Conservation (phyloP, 1,140 invertebrate species). For the Drosophila watanabei region DNA sequence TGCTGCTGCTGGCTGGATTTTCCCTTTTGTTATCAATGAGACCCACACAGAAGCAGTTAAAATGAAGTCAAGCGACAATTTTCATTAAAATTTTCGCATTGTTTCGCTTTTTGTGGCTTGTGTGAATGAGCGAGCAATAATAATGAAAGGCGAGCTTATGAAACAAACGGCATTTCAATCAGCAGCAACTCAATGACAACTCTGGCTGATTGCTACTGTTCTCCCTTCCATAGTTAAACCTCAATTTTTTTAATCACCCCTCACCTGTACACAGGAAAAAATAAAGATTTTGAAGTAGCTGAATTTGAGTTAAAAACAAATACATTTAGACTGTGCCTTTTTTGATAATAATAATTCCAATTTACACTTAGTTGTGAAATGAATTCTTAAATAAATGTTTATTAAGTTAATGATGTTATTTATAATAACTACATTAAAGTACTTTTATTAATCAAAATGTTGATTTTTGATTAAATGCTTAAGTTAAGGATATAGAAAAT, state of each 20-base stretch:
- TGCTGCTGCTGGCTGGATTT: neutral
- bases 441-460: neutral
- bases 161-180: slow-evolving; percentile 84
- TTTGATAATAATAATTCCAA: neutral
- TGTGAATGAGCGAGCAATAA: slow-evolving; percentile 81
- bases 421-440: neutral
- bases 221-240: neutral
- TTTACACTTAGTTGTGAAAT: neutral
- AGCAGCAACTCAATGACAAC: slow-evolving; percentile 72
- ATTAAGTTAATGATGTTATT: neutral
- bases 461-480: neutral
- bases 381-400: neutral
- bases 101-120: slow-evolving; percentile 70
- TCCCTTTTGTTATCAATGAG: slow-evolving; percentile 61
- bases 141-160: slow-evolving; percentile 73
- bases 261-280: slow-evolving; percentile 14
- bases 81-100: slow-evolving; percentile 84
- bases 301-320: neutral
- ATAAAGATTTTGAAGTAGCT: no score
- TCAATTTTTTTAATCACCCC: slow-evolving; percentile 1
- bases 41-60: slow-evolving; percentile 61
- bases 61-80: slow-evolving; percentile 84
- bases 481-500: neutral
- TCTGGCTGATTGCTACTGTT: slow-evolving; percentile 67
- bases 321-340: neutral